These are phyloP conservation scores for Caenorhabditis brenneri DNA, from an alignment of 1,140 invertebrate species.

Conservation along the genomic window DNA sequence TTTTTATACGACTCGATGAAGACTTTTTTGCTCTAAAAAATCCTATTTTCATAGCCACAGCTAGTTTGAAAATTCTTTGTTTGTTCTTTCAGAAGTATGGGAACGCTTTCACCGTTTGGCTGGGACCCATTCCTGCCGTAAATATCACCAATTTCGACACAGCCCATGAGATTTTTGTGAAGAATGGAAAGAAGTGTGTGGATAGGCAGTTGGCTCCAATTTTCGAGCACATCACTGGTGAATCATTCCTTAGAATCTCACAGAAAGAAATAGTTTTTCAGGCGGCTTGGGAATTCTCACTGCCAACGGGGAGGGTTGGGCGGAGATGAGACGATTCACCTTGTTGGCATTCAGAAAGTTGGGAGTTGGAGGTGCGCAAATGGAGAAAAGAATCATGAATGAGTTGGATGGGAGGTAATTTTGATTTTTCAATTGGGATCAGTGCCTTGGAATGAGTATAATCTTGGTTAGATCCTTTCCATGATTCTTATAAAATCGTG, in stretches of 20 bases:
- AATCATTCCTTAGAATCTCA: too few species aligned
- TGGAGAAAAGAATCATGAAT: not conserved
- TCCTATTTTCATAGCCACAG: too few species aligned
- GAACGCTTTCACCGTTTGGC: conserved; percentile 47
- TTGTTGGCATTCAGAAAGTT: not conserved
- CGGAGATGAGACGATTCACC: not conserved
- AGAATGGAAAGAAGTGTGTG: conserved; percentile 36
- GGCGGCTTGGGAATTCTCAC: not conserved
- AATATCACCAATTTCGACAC: conserved; percentile 22
- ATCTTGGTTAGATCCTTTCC: too few species aligned
- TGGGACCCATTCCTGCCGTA: conserved; percentile 45
- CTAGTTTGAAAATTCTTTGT: too few species aligned
- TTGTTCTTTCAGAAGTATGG: conserved; percentile 45
- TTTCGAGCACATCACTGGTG: not conserved
- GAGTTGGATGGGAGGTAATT: not conserved
- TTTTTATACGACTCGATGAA: too few species aligned
- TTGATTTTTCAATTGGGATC: too few species aligned
- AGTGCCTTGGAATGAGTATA: too few species aligned
- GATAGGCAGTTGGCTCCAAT: not conserved
- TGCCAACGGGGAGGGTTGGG: not conserved
- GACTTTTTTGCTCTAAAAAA: too few species aligned
- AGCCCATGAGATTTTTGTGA: conserved; percentile 45
- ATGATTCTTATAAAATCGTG: too few species aligned
- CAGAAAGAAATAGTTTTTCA: not conserved
- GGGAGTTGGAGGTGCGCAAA: not conserved